A percentile compares a stretch with the other conserved stretches of the same genome.
Conservation (phyloP, 2,113 vertebrate genomes). For the Calidris pygmaea region DNA sequence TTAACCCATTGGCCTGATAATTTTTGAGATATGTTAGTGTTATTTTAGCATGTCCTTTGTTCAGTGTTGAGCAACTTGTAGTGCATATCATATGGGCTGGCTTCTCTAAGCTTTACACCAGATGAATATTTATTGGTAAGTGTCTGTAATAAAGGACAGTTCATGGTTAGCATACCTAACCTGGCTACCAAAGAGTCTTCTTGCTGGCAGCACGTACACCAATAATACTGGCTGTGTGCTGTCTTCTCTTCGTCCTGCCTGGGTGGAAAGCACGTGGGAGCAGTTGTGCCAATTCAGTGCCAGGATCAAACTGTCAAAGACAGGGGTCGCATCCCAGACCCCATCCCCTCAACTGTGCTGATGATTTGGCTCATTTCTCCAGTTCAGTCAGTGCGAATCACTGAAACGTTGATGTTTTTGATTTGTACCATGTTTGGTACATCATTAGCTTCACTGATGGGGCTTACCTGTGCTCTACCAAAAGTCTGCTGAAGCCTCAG, state of each 20-base stretch:
- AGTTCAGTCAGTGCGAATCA: background rate
- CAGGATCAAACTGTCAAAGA: background rate
- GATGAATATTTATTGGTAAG: background rate
- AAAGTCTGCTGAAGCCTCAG: background rate
- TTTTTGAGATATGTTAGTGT: background rate
- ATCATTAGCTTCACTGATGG: background rate
- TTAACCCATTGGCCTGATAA: background rate
- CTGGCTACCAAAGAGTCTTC: background rate
- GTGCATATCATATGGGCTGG: background rate
- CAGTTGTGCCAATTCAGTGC: background rate
- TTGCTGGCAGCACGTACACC: fast-evolving
- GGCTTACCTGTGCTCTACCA: background rate
- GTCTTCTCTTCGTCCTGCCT: background rate
- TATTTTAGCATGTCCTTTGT: background rate
- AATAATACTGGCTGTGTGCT: background rate
- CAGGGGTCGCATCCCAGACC: background rate
- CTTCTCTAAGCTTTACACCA: background rate
- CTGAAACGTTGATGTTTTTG: background rate
- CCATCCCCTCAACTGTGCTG: background rate
- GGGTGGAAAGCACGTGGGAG: background rate
- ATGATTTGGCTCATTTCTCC: background rate
- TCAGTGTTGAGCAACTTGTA: background rate
- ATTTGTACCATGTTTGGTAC: background rate
- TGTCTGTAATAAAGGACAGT: background rate
- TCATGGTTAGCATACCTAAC: background rate